Conservation (phyloP, 2,888 invertebrate species). For the Hedychridium roseum region DNA sequence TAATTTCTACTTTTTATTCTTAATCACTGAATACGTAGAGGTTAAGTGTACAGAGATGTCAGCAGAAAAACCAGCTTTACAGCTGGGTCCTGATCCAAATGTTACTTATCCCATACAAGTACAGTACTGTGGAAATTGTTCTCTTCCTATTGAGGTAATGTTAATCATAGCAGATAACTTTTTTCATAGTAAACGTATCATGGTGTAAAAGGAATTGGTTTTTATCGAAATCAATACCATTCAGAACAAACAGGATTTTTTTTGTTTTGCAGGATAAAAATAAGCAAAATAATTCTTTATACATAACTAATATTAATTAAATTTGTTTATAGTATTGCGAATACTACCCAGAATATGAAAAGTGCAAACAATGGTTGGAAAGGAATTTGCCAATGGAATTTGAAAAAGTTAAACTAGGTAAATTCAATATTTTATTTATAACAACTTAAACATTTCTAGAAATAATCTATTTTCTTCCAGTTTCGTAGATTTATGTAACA, state of each 20-base stretch:
- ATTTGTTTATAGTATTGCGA: constrained; percentile 83
- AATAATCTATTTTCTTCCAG: too few relatives aligned
- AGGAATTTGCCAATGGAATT: constrained; percentile 93
- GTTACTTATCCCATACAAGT: constrained; percentile 84
- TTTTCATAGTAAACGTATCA: not conserved
- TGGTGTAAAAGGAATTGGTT: too few relatives aligned
- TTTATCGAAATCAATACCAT: too few relatives aligned
- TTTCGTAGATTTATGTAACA: too few relatives aligned
- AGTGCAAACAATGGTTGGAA: constrained; percentile 97
- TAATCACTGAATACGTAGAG: too few relatives aligned
- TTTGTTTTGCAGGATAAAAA: too few relatives aligned
- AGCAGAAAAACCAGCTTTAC: constrained; percentile 46
- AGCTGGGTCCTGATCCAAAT: constrained; percentile 74
- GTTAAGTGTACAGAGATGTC: constrained; percentile 47
- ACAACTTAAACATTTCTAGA: too few relatives aligned
- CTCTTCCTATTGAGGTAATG: constrained; percentile 88
- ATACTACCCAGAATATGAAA: constrained; percentile 96
- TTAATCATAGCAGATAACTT: not conserved
- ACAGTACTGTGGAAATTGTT: constrained; percentile 92
- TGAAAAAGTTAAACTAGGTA: constrained; percentile 83
- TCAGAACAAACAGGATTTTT: too few relatives aligned
- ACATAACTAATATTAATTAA: not conserved
- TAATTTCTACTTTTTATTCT: too few relatives aligned
- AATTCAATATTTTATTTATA: constrained; percentile 33
- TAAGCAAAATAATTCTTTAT: not conserved